phyloP scores from a whole-genome alignment of 2,113 vertebrate species.

The Morone saxatilis region DNA sequence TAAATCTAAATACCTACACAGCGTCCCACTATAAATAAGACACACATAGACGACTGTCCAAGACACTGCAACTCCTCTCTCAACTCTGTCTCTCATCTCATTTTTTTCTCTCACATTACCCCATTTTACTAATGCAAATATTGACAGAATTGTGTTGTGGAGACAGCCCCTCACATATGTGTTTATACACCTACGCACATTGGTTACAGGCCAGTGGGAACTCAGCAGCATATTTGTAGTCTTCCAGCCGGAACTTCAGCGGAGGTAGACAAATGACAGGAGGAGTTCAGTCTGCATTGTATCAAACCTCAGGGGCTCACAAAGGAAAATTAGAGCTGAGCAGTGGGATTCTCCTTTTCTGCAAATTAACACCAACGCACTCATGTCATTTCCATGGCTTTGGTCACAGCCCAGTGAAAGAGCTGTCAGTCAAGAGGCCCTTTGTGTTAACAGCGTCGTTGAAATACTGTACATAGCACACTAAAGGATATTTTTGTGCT shows the following conservation, averaged over 20 bases:
- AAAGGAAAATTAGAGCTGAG: constrained; percentile 39
- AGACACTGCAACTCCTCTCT: not conserved
- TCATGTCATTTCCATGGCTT: constrained; percentile 41
- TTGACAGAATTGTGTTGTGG: constrained; percentile 2
- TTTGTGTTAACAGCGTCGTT: constrained; percentile 33
- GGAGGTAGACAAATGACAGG: constrained; percentile 32
- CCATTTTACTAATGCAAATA: constrained; percentile 9
- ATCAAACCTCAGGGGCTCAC: constrained; percentile 32
- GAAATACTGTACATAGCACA: constrained; percentile 18
- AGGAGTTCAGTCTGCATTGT: constrained; percentile 32
- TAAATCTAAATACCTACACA: constrained; percentile 16
- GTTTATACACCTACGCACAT: constrained; percentile 23
- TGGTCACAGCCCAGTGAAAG: constrained; percentile 43
- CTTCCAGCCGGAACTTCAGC: constrained; percentile 13
- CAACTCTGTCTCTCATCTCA: not conserved
- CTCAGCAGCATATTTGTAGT: constrained; percentile 31
- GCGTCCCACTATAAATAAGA: not conserved
- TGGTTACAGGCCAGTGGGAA: constrained; percentile 18
- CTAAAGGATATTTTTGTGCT: constrained; percentile 42
- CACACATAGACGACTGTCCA: not conserved
- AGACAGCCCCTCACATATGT: constrained; percentile 4
- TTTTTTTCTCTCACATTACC: not conserved
- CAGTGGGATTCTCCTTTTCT: constrained; percentile 21
- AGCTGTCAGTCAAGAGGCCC: constrained; percentile 22
- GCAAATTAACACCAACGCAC: constrained; percentile 42